Base-by-base conservation (phyloP, 2,888 invertebrate species). In the Cryptus armator region DNA sequence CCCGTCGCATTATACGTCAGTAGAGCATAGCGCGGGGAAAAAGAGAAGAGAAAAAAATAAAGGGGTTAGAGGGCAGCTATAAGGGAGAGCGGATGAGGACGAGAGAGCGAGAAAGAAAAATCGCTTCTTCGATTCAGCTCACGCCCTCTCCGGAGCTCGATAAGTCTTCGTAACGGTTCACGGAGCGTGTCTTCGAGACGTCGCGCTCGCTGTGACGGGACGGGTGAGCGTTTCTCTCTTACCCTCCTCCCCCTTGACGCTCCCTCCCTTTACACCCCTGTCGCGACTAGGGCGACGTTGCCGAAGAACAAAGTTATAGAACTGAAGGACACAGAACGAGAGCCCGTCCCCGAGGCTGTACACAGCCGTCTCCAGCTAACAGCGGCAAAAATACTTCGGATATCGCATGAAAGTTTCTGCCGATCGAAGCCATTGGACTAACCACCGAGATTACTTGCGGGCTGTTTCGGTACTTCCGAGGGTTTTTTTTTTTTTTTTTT, bases 111-210 rank as follows among this genome's bases (percentile, higher is more conserved):
- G 3, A 59, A 68, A 37, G 44, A 77, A 72, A 81, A 77, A 77
- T 85, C 81, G 78, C 83, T 82, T 85, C 80, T 82, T 78, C 86
- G 75, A 87, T 87, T 87, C 85, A 79, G 82, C 85, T 86, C 87
- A 87, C 87, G 85, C 75, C 78, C 81, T 71, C 32, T 78, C 84
- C 64, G 70, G 76, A 67, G 85, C 76, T 76, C 85, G 86, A 86
- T 86, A 86, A 87, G 86, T 84, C 86, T 81, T 83, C 82, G 82
- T 81, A 82, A 84, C 81, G 86, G 83, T 84, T 77, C 71, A 79
- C 82, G 80, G 77, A 84, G 77, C 82, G 82, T 82, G 84, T 86
- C 81, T 70, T 76, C 79, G 66, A 78, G 81, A 86, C 75, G 80
- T 70, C 59, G 37, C 37, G 37, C 37, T 37, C 37, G 81, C 46